Base-by-base conservation (phyloP, 2,113 vertebrate species). In the Pogonocichla stellata region DNA sequence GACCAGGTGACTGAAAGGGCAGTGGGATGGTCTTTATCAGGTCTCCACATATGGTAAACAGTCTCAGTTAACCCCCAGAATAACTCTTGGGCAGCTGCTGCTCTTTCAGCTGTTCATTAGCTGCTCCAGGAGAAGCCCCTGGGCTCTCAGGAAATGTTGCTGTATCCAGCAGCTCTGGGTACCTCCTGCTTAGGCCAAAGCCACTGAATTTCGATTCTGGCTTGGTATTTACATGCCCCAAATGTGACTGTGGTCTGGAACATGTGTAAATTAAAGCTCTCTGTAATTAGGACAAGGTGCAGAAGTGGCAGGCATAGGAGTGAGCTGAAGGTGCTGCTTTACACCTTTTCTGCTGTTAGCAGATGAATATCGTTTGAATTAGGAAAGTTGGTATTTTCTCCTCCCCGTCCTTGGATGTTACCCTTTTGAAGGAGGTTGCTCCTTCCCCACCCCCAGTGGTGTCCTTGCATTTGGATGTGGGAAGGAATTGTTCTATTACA, bases 1-100 rank as follows among this genome's bases (percentile, higher is more conserved):
- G 95, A 82, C 47, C 54, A 83, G 69, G 60, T 93, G 73, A 90
- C 43, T 60, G 70, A 56, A 71, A 84, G 90, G 81, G 92, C 66
- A 72, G 34, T 66, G 33, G 42, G 36, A 65, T 86, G 40, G 33
- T 78, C 62, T 96, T 79, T 70, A 72, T 69, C 38, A 38, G 26
- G 5, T 82, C 85, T 90, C 45, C 14, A 38, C 69, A 86, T 74
- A 81, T 18, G 64, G 61, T 71, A 84, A 92, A 29, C 24, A 34
- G 19, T 86, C 58, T 65, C 18, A n/a, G 10, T 82, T 83, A 88
- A 67, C 23, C 66, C 62, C 23, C 42, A 57, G 8, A 91, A 85
- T 93, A 94, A 47, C 87, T 91, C 45, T 33, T 47, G 74, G 58
- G 42, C 81, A 91, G 87, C 90, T 85, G 66, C 45, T 92, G 26